phyloP scores from a whole-genome alignment of 2,113 vertebrate genomes.

The Sylvietta virens region DNA sequence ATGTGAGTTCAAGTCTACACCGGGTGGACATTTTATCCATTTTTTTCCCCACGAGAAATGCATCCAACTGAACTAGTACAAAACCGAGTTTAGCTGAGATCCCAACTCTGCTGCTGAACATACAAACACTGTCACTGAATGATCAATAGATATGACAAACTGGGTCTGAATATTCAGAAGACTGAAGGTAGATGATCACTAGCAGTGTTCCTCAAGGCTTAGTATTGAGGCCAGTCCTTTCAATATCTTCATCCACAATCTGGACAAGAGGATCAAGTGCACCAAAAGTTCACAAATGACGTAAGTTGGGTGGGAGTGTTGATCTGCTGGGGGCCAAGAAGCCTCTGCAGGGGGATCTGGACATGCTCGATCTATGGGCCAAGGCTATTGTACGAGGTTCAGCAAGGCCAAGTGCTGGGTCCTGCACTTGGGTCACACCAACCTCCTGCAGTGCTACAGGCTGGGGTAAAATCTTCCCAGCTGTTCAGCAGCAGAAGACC shows the following conservation, averaged over 20 bases:
- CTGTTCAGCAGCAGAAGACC: neutral
- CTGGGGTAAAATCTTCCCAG: neutral
- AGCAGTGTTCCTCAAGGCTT: neutral
- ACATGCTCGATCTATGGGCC: neutral
- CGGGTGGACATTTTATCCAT: neutral
- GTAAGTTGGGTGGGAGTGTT: neutral
- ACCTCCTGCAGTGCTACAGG: neutral
- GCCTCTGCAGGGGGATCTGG: neutral
- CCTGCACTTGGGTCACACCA: neutral
- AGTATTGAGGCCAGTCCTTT: neutral
- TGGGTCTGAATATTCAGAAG: neutral
- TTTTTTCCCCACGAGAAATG: neutral
- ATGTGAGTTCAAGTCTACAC: neutral
- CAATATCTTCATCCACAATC: neutral
- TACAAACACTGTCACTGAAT: neutral
- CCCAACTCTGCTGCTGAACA: neutral
- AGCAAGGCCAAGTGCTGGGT: rapidly evolving
- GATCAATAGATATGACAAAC: neutral
- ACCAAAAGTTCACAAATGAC: neutral
- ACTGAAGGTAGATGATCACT: neutral
- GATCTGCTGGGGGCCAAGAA: neutral
- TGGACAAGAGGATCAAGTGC: neutral
- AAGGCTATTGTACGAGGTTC: neutral
- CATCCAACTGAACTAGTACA: neutral
- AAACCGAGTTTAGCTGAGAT: neutral